Base-by-base conservation (phyloP, 1,140 invertebrate species). In the Lamellibrachia luymesi region DNA sequence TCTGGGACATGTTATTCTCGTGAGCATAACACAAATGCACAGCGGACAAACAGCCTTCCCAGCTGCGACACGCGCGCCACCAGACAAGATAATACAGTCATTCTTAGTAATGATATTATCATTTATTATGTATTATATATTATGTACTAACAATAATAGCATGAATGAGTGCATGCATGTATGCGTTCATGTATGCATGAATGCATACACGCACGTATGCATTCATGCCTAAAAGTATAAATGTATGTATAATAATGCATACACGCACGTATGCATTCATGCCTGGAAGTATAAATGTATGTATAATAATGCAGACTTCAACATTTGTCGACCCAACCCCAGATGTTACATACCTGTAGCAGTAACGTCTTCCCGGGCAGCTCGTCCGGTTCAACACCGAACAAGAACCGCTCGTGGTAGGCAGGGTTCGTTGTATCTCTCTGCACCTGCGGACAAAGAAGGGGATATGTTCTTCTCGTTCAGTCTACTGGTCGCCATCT, bases 391-490 rank as follows among this genome's bases (percentile, higher is more conserved):
- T 97, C 97, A 64, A 98, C 95, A 2, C 97, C 97, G 95, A 98
- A 98, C 92, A 98, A 96, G 95, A 98, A 98, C 90, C 98, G 97
- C 95, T 98, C 97, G 94, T 98, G 97, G 95, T 97, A 98, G 93
- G 97, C 97, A 0, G 98, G 98, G 94, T 97, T 97, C 92, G 97
- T 97, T 27, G 97, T 97, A 93, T 97, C 97, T 92, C 97, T 97
- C 94, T 97, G 97, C 25, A 97, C 96, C 97, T 97, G 94, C 50
- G 92, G 38, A n/a, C 51, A 56, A 56, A 56, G 13, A 80, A 17
- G 2, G 64, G 2, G 13, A 17, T 38, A 38, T 38, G 38, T 38
- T 38, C 38, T 38, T 38, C 64, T 17, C 64, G 64, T 80, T 4
- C 64, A 80, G 6, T 4, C 64, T 80, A 56, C 52, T 80, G 13